Base-by-base conservation (phyloP, 2,113 vertebrate species). In the Cyanocitta stelleri region DNA sequence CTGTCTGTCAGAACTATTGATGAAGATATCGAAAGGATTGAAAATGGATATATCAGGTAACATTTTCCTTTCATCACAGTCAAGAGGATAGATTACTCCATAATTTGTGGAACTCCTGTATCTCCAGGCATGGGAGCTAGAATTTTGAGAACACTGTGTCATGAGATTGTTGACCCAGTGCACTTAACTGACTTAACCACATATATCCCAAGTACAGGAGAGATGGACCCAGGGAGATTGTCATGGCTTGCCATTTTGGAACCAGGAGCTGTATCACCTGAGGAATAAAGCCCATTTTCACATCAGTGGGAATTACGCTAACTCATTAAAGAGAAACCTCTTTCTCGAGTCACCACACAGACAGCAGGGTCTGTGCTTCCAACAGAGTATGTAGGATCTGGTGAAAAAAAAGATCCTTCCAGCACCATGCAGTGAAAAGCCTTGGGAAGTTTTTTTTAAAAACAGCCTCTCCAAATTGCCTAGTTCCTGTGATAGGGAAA, bases 21-120 rank as follows among this genome's bases (percentile, higher is more conserved):
- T n/a, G 98, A 98, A 56, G 98, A 99, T 56, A 97, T 98, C 0
- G 96, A 98, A 49, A 96, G 89, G 66, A 82, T 98, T 62, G 99
- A 98, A 96, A 99, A 99, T 54, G 98, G 98, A 75, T 97, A 96
- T 82, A 96, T 97, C 98, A 99, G 99, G 99, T 99, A 97, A 93
- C n/a, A 22, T 7, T 19, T 67, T 79, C 32, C 73, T 90, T 94
- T 80, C 16, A 11, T 46, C 52, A 15, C 43, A 58, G 49, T 67
- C 26, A 37, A 23, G 43, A 63, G 48, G 17, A 59, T 9, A 67
- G 27, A 15, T 54, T 71, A 33, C 32, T 80, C 35, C 16, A 6
- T 54, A 26, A 27, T n/a, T 82, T 84, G 46, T 55, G 62, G 32
- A 39, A 39, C 4, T 73, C 2, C 41, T 82, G 22, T 63, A 29